Base-by-base conservation (phyloP, 2,888 invertebrate species). In the Drosophila flavopinicola region DNA sequence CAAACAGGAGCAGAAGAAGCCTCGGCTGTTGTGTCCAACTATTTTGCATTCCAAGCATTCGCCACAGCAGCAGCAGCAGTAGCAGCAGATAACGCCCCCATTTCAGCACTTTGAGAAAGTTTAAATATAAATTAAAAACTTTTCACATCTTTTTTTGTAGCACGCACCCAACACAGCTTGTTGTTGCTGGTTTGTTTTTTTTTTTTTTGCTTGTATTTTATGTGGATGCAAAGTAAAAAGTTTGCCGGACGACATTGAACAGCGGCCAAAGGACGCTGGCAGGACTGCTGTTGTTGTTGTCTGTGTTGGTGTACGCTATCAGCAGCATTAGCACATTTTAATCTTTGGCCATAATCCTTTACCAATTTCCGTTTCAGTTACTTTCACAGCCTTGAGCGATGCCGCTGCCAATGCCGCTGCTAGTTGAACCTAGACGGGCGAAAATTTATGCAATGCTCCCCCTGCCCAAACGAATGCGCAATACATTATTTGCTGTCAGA, bases 61-160 rank as follows among this genome's bases (percentile, higher is more conserved):
- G 60, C 69, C 65, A 47, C 56, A 56, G 49, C 64, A 51, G 53
- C 37, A 53, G 37, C 52, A 47, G 53, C 37, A 35, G 45, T n/a
- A 20, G 63, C 59, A 47, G 63, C 37, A 73, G 86, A 83, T 78
- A 85, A 79, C 80, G 66, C 69, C 83, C 75, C 72, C 73, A 78
- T 87, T 83, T 89, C 88, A 88, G 77, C 88, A 88, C 88, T 87
- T 85, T 87, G 75, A 64, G 67, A 86, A 89, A 89, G 87, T 89
- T 89, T 87, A 84, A 87, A 88, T 89, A 90, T 90, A 90, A 90
- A 90, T 90, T 90, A 89, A 87, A 89, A 90, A 90, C 82, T 90
- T 90, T 90, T 86, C 78, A 74, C 80, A 86, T 88, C 85, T 87
- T 85, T 88, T 75, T 66, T 66, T 45, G 37, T 57, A 33, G 24